Conservation (phyloP, 2,113 vertebrate species). For the Sylvilagus bachmani region DNA sequence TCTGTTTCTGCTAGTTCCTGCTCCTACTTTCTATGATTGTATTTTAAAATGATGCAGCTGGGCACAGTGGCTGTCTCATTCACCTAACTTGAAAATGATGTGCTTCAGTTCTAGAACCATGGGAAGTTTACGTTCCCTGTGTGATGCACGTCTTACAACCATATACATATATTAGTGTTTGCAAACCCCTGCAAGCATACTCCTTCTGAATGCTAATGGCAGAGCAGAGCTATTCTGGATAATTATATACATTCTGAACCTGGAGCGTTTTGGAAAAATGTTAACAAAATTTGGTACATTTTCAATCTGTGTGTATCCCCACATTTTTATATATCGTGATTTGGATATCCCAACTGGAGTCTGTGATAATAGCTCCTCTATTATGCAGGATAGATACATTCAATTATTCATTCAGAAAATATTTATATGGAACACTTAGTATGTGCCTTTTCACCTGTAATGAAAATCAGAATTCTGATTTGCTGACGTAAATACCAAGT, state of each 20-base stretch:
- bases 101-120: background rate
- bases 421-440: conserved; percentile 1
- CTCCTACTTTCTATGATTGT: background rate
- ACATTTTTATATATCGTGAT: background rate
- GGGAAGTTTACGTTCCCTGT: background rate
- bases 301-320: background rate
- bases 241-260: background rate
- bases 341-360: background rate
- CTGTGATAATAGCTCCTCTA: background rate
- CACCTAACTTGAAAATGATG: background rate
- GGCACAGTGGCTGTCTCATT: background rate
- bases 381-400: background rate
- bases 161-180: background rate
- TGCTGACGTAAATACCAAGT: conserved; percentile 41
- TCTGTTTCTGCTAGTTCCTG: background rate
- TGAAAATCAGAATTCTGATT: conserved; percentile 42
- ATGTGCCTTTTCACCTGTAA: conserved; percentile 1
- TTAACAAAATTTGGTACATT: conserved; percentile 7
- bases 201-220: background rate
- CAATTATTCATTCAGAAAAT: conserved; percentile 50
- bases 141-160: background rate
- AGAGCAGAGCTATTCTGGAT: conserved; percentile 45
- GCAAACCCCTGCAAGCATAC: background rate
- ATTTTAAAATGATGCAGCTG: background rate
- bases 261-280: conserved; percentile 37